Base-by-base conservation (phyloP, 2,888 invertebrate species). In the Rotaria sp. region DNA sequence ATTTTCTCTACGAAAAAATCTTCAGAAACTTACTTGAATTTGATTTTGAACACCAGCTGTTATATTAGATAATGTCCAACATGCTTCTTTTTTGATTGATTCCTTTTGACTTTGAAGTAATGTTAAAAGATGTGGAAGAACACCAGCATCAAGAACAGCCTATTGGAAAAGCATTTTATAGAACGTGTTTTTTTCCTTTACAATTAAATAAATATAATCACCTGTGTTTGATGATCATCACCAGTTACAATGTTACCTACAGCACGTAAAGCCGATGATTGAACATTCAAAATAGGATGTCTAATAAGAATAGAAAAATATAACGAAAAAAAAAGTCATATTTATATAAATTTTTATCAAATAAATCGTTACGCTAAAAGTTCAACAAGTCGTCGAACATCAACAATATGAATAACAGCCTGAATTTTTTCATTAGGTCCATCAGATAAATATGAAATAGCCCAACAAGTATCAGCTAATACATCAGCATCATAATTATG, bases 161-260 rank as follows among this genome's bases (percentile, higher is more conserved):
- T 41, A 80, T 24, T 15, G 11, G 30, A 30, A 30, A 2, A 15
- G 30, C 5, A 0, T 13, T 18, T 30, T 67, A 35, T 15, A 30
- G 0, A 30, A 10, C 8, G 21, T 57, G 1, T 67, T 11, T 18
- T 8, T 67, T 67, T 4, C 5, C 4, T 21, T n/a, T 15, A 67
- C 15, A 15, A 18, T 15, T 24, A 21, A 24, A 24, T 41, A 2
- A 0, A 24, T 45, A 45, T 41, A 45, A 85, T 87, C 18, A 90
- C 90, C 92, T 97, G 97, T 84, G 97, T 97, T 92, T 97, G 97
- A 86, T 94, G 93, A 91, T 97, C 97, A 91, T 96, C 96, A 55
- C 97, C 97, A 0, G 97, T 97, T 84, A 97, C 97, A 88, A 98
- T 96, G 91, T 98, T 98, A 84, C 97, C 97, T 8, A 97, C 96